Evolutionary conservation across 2,797 vertebrate species (phyloP).

Genomic region (Sebastolobus alascanus): DNA sequence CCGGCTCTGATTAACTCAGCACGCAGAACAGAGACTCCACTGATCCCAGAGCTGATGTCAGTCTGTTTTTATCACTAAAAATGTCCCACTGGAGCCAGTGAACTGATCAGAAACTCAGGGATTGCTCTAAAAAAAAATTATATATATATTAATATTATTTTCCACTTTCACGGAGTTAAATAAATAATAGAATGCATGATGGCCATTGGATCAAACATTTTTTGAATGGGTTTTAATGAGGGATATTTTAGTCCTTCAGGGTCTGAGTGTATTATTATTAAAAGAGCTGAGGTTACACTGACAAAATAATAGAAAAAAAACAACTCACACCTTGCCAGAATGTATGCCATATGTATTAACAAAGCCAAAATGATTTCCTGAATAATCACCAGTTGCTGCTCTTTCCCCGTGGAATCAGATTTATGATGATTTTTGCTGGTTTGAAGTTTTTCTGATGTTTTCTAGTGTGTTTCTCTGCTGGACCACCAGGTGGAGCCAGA

Average conservation of each 20-base stretch:
- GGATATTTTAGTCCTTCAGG: too few relatives aligned
- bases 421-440: not conserved
- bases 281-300: too few relatives aligned
- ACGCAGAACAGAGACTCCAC: conserved; percentile 9
- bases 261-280: too few relatives aligned
- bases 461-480: not conserved
- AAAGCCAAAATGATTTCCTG: too few relatives aligned
- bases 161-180: not conserved
- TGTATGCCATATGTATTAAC: too few relatives aligned
- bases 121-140: too few relatives aligned
- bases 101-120: not conserved
- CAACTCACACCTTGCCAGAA: too few relatives aligned
- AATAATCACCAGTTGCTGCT: not conserved
- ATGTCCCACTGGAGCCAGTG: not conserved
- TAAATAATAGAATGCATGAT: not conserved
- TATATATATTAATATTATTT: too few relatives aligned
- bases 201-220: too few relatives aligned
- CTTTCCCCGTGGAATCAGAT: not conserved
- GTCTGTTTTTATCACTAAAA: not conserved
- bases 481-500: not conserved
- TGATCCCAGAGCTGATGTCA: not conserved
- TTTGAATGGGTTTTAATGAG: too few relatives aligned
- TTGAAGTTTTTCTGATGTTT: not conserved
- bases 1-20: conserved; percentile 8
- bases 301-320: too few relatives aligned